A percentile compares a stretch with the other conserved stretches of the same genome.
Conservation (phyloP, 2,888 invertebrate genomes). For the Ectobius pallidus region DNA sequence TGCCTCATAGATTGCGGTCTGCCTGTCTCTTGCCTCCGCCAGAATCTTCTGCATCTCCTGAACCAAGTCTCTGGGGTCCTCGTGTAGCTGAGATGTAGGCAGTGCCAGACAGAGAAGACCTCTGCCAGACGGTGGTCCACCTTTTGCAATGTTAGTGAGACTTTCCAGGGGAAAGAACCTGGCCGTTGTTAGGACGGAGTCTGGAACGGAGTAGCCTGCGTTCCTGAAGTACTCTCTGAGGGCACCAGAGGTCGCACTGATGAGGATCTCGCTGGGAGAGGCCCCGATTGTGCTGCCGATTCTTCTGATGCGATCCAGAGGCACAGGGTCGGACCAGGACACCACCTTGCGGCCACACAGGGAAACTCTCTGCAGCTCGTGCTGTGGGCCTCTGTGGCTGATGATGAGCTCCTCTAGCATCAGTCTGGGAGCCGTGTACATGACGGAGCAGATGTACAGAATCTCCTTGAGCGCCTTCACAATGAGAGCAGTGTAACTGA, state of each 20-base stretch:
- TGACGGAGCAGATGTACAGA: conserved; percentile 46
- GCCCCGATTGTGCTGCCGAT: conserved; percentile 63
- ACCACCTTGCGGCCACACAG: conserved; percentile 74
- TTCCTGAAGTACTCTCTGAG: conserved; percentile 66
- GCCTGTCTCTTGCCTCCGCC: conserved; percentile 55
- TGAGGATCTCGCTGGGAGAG: conserved; percentile 62
- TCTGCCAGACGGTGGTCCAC: conserved; percentile 57
- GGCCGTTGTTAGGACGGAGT: conserved; percentile 66
- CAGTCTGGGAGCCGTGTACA: conserved; percentile 59
- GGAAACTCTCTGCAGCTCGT: conserved; percentile 66
- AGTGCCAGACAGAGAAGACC: conserved; percentile 71
- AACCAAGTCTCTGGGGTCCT: neutral
- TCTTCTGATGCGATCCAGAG: conserved; percentile 61
- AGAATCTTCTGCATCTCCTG: conserved; percentile 55
- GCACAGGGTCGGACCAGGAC: conserved; percentile 72
- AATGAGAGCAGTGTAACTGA: neutral
- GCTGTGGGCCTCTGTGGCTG: conserved; percentile 45
- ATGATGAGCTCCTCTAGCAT: conserved; percentile 59
- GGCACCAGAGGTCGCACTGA: conserved; percentile 67
- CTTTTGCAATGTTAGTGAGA: conserved; percentile 61
- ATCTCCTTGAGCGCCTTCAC: neutral
- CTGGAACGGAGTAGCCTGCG: conserved; percentile 60
- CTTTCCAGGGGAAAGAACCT: conserved; percentile 65
- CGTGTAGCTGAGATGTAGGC: conserved; percentile 50
- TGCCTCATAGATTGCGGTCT: conserved; percentile 61